These are phyloP conservation scores for Drosophila equinoxialis DNA, from an alignment of 1,140 invertebrate genomes.

Conservation along the genomic window DNA sequence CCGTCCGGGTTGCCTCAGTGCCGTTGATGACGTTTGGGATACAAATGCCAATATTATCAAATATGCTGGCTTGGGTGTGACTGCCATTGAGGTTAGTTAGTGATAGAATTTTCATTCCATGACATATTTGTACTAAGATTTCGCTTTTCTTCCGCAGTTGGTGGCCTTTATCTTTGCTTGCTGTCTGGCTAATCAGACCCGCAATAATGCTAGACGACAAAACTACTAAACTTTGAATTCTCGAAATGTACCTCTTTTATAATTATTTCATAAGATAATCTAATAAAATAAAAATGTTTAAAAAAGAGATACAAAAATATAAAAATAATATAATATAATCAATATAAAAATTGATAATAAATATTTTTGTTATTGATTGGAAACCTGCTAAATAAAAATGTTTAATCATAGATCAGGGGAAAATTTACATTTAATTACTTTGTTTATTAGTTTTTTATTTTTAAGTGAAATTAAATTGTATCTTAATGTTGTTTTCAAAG, in stretches of 20 bases:
- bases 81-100: constrained; percentile 86
- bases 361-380: too few relatives aligned
- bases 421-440: too few relatives aligned
- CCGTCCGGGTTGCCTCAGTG: constrained; percentile 82
- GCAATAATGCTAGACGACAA: constrained; percentile 64
- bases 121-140: neutral
- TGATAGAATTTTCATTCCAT: neutral
- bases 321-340: too few relatives aligned
- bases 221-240: constrained; percentile 50
- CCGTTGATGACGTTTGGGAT: constrained; percentile 83
- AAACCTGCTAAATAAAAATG: too few relatives aligned
- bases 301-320: neutral
- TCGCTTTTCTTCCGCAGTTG: constrained; percentile 45
- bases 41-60: constrained; percentile 85
- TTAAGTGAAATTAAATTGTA: too few relatives aligned
- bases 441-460: too few relatives aligned
- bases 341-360: too few relatives aligned
- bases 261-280: constrained; percentile 1
- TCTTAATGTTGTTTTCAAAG: too few relatives aligned
- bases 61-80: constrained; percentile 87
- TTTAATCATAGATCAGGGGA: too few relatives aligned
- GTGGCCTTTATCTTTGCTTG: constrained; percentile 78
- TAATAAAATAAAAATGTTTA: neutral
- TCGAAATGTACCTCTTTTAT: constrained; percentile 16
- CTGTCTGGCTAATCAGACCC: constrained; percentile 76